Base-by-base conservation (phyloP, 2,888 invertebrate genomes). In the Pogonocherus hispidulus region DNA sequence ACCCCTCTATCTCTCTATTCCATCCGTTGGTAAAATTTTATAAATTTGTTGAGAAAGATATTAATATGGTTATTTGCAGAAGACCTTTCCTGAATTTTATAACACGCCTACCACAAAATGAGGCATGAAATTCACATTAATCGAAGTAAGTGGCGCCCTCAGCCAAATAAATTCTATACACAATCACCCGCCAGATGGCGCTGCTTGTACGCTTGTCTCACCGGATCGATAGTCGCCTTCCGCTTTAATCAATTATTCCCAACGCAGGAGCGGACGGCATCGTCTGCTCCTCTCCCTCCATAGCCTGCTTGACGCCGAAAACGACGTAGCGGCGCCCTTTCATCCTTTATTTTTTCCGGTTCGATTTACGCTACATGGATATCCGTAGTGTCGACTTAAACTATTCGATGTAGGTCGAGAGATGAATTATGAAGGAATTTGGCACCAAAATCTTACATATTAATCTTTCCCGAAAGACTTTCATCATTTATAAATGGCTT, bases 241-340 rank as follows among this genome's bases (percentile, higher is more conserved):
- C 76, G 75, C 71, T 71, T 71, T 80, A 81, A 80, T 81, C 80
- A 80, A 81, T 80, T 78, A 77, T 73, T 69, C 72, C 63, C 70
- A 67, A 64, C 54, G 70, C 66, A 63, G 71, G 55, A n/a, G n/a
- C n/a, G n/a, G 67, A 54, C 57, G 59, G 47, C 60, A 57, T 56
- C 62, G 49, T 51, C 62, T 37, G 51, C 20, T 32, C 32, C 49
- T 57, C 46, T 23, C 22, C 46, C 32, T 16, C 3, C 57, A 27
- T 32, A 70, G 66, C 41, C 69, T 32, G 73, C 75, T 67, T 72
- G 76, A 71, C 76, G 74, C 73, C 76, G 70, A 68, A 63, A 56
- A 60, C 55, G 64, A 54, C 73, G 67, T 62, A 66, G 54, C 46
- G 32, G 44, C 52, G 46, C 57, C 57, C 47, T 18, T 52, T 47